Evolutionary conservation across 2,888 invertebrate species (phyloP).

Genomic region (Epsilonema sp.): DNA sequence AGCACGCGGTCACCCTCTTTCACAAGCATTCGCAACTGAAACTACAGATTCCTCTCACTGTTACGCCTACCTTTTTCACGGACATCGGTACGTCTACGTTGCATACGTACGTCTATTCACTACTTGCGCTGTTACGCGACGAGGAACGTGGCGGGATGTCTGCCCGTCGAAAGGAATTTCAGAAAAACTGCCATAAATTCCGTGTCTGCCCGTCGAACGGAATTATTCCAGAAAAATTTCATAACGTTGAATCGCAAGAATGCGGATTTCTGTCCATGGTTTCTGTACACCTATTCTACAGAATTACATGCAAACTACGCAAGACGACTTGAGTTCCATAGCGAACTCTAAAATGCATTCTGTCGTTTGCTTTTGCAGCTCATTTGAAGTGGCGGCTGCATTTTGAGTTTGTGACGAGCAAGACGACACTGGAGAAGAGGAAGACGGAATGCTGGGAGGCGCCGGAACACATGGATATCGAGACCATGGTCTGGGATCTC

Average conservation of each 20-base stretch:
- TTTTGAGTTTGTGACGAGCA: slow-evolving; percentile 62
- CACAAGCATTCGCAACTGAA: slow-evolving; percentile 60
- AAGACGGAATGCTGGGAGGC: slow-evolving; percentile 37
- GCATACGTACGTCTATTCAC: neutral
- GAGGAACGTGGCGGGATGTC: too few species aligned
- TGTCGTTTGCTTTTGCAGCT: too few species aligned
- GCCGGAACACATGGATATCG: slow-evolving; percentile 64
- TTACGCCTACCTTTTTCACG: slow-evolving; percentile 83
- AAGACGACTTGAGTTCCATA: too few species aligned
- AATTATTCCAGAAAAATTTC: too few species aligned
- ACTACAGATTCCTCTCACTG: slow-evolving; percentile 76
- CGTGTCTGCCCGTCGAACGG: too few species aligned
- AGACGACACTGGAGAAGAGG: slow-evolving; percentile 6
- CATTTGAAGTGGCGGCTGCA: slow-evolving; percentile 80
- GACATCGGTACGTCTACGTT: slow-evolving; percentile 45
- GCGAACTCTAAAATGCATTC: neutral
- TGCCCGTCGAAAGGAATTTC: too few species aligned
- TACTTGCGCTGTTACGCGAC: too few species aligned
- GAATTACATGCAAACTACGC: too few species aligned
- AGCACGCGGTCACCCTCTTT: slow-evolving; percentile 78
- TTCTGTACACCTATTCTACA: too few species aligned
- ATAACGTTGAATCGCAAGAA: too few species aligned
- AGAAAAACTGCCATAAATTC: too few species aligned
- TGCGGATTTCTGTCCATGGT: too few species aligned
- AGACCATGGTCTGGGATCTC: slow-evolving; percentile 96